Conservation (phyloP, 2,888 invertebrate genomes). For the Rhagophthalmus giganteus region DNA sequence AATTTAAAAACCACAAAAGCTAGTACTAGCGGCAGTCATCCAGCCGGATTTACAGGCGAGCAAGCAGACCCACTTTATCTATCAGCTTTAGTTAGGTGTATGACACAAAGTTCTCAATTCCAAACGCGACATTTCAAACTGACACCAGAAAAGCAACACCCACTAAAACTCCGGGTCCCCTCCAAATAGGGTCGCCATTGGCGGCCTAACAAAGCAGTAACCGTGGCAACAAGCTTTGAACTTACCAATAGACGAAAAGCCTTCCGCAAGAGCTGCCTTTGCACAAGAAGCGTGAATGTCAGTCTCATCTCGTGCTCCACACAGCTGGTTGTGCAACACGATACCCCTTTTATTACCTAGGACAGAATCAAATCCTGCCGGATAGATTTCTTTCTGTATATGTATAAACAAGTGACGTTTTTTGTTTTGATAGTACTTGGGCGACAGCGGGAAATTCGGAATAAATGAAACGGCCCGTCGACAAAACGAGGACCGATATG, state of each 20-base stretch:
- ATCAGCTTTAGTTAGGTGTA: conserved; percentile 55
- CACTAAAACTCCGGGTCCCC: conserved; percentile 40
- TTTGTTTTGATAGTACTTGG: neutral
- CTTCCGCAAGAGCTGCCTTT: conserved; percentile 33
- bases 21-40: conserved; percentile 12
- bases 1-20: conserved; percentile 5
- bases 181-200: conserved; percentile 46
- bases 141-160: conserved; percentile 44
- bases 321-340: conserved; percentile 36
- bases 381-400: conserved; percentile 4
- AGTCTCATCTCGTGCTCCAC: conserved; percentile 45
- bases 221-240: conserved; percentile 53
- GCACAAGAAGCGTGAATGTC: conserved; percentile 39
- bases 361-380: conserved; percentile 5
- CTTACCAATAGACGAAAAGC: conserved; percentile 48
- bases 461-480: no score
- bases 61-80: conserved; percentile 51
- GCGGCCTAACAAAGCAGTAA: conserved; percentile 46
- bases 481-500: no score
- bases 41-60: conserved; percentile 18
- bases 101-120: conserved; percentile 46
- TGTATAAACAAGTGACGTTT: neutral
- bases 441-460: no score
- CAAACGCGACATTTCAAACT: conserved; percentile 46
- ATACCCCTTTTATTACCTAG: conserved; percentile 24